Conservation (phyloP, 2,113 vertebrate genomes). For the Poecile atricapillus region DNA sequence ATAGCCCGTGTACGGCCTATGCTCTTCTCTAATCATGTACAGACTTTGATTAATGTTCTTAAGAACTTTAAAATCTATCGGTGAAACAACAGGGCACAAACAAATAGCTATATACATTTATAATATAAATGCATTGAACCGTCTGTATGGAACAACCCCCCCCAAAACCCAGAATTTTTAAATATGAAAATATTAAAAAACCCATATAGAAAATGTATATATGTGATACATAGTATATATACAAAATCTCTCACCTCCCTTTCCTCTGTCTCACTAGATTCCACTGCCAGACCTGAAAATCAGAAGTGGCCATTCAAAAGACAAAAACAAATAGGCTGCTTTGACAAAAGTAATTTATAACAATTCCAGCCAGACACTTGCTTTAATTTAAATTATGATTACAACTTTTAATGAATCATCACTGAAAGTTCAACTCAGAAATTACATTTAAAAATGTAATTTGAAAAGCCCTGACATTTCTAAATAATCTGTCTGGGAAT, state of each 20-base stretch:
- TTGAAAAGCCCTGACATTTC: slow-evolving; percentile 27
- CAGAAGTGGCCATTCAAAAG: background rate
- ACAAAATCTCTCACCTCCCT: background rate
- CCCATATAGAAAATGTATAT: background rate
- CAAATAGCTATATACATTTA: background rate
- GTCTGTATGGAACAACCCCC: background rate
- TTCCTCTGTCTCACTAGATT: background rate
- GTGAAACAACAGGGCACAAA: background rate
- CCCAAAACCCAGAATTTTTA: background rate
- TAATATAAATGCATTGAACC: background rate
- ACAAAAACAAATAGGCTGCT: background rate
- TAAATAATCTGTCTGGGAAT: slow-evolving; percentile 22
- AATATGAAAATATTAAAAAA: background rate
- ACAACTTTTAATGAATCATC: background rate
- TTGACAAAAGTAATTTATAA: background rate
- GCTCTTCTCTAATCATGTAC: background rate
- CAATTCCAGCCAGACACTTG: background rate
- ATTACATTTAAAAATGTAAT: background rate
- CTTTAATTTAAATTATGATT: background rate
- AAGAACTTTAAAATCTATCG: background rate
- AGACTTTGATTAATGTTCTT: background rate
- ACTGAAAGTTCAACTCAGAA: background rate
- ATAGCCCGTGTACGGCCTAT: fast-evolving
- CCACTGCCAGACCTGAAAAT: background rate
- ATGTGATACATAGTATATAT: background rate